phyloP scores from a whole-genome alignment of 2,113 vertebrate species.

The Malurus melanocephalus region DNA sequence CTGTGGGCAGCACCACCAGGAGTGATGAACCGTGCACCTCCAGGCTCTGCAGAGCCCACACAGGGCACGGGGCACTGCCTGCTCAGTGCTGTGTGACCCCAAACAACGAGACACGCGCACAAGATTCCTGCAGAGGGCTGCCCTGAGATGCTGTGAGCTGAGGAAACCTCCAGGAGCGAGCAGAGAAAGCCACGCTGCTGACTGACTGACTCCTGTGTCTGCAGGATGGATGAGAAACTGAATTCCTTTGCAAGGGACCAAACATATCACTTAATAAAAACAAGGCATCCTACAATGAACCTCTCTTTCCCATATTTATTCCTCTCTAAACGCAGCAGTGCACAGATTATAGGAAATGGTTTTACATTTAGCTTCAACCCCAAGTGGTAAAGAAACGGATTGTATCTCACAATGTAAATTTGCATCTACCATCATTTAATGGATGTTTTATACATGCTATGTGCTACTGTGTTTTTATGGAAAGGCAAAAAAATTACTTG shows the following conservation, averaged over 20 bases:
- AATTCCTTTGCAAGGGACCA: not conserved
- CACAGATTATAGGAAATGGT: conserved; percentile 28
- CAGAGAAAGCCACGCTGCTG: not conserved
- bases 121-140: not conserved
- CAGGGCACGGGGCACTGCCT: not conserved
- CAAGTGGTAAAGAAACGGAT: conserved; percentile 32
- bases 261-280: conserved; percentile 31
- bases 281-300: conserved; percentile 31
- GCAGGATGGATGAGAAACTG: not conserved
- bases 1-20: not conserved
- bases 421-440: conserved; percentile 54
- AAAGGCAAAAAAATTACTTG: conserved; percentile 66
- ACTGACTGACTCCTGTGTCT: not conserved
- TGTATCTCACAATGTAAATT: conserved; percentile 26
- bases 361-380: conserved; percentile 54
- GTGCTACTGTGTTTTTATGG: conserved; percentile 57
- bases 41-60: not conserved
- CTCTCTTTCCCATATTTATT: conserved; percentile 26
- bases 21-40: accelerated
- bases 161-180: not conserved
- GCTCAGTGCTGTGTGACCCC: not conserved
- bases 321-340: conserved; percentile 40
- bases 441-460: conserved; percentile 50
- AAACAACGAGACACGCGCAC: not conserved
- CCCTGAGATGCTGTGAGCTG: not conserved